Base-by-base conservation (phyloP, 2,888 invertebrate genomes). In the Catocala nupta region DNA sequence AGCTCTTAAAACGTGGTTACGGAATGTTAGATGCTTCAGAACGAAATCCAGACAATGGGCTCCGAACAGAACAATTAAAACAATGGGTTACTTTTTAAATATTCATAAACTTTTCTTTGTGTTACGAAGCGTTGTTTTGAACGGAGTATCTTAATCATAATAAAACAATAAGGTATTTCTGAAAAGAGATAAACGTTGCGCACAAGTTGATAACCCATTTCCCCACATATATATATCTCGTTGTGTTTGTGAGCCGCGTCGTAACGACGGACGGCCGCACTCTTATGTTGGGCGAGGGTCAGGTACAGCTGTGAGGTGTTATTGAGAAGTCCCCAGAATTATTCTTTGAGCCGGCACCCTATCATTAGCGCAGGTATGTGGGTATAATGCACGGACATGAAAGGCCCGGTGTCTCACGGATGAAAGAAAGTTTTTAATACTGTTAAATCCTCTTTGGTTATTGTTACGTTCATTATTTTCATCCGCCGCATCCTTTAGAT, bases 321-420 rank as follows among this genome's bases (percentile, higher is more conserved):
- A 90, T 89, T 87, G 88, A 85, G 88, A 85, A 87, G 83, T 82
- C 70, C 74, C 75, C 70, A 55, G 77, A 64, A 55, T 71, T 61
- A 68, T 77, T 75, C 78, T 77, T 78, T 75, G 77, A 78, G 80
- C 75, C 71, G 64, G 75, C 81, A 85, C 87, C 90, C 91, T 91
- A 90, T 92, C 90, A 92, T 92, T 91, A 92, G 77, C 80, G 75
- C 91, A 91, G 91, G 92, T 91, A 91, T 73, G 66, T 69, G 73
- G 73, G 79, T 77, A 78, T 80, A 79, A 81, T 81, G 75, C 69
- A 71, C 71, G 62, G 61, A 71, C 73, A 80, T 78, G 81, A 85
- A 83, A 81, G 81, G 79, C 70, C 76, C 77, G 81, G 70, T 81
- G 82, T 77, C 87, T 83, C 77, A 80, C 77, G 81, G 80, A 79